A percentile compares a stretch with the other conserved stretches of the same genome.
These are phyloP conservation scores for Allacma fusca DNA, from an alignment of 2,888 invertebrate species.

Conservation along the genomic window DNA sequence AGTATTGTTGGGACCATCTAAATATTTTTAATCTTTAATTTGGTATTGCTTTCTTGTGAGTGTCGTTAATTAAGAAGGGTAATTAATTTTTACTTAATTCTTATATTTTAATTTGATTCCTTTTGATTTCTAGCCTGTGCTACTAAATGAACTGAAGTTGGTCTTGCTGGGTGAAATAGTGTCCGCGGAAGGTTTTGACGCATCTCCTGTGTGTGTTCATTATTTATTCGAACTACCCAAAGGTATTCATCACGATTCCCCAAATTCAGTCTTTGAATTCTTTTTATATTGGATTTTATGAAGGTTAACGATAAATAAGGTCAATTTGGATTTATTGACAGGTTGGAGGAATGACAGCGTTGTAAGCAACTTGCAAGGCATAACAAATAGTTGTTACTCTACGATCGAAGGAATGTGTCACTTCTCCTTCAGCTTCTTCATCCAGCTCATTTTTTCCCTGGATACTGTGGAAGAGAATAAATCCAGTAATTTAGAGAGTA, in stretches of 20 bases:
- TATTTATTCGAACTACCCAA: slow-evolving; percentile 56
- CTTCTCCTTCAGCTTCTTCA: slow-evolving; percentile 59
- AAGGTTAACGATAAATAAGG: not conserved
- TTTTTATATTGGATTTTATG: not conserved
- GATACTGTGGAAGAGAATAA: slow-evolving; percentile 49
- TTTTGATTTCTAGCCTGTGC: slow-evolving; percentile 43
- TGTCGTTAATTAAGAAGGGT: no score
- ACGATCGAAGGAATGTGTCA: slow-evolving; percentile 49
- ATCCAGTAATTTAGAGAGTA: no score
- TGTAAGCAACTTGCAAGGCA: slow-evolving; percentile 52
- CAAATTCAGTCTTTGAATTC: not conserved
- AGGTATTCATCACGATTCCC: slow-evolving; percentile 50
- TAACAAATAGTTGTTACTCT: slow-evolving; percentile 56
- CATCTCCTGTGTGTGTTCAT: slow-evolving; percentile 55
- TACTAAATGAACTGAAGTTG: slow-evolving; percentile 49
- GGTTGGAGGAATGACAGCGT: slow-evolving; percentile 58
- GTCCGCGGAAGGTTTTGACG: slow-evolving; percentile 53
- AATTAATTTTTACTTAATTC: not conserved
- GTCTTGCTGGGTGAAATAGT: slow-evolving; percentile 58
- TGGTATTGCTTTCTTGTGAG: no score
- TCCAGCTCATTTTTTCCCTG: slow-evolving; percentile 52
- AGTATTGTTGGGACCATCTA: not conserved
- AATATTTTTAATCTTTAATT: not conserved
- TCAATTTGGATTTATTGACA: no score
- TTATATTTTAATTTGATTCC: no score